phyloP scores from a whole-genome alignment of 2,797 vertebrate species.

The Halcyon smyrnensis region DNA sequence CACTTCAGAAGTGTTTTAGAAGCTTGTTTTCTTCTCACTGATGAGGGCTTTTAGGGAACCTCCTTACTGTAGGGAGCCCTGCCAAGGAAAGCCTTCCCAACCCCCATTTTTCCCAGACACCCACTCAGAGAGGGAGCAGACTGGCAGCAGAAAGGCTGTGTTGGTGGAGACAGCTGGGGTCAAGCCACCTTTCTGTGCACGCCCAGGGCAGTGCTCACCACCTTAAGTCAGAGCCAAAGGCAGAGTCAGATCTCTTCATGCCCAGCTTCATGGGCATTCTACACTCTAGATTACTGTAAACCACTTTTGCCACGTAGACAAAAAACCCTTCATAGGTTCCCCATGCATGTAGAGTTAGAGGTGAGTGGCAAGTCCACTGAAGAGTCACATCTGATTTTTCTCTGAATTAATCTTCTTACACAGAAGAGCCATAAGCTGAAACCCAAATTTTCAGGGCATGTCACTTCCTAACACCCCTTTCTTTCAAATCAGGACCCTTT shows the following conservation, averaged over 20 bases:
- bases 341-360: not conserved
- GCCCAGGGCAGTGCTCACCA: not conserved
- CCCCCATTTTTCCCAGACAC: not conserved
- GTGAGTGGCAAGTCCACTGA: not conserved
- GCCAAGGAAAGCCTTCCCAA: conserved; percentile 39
- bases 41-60: conserved; percentile 44
- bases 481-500: not conserved
- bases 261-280: not conserved
- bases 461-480: not conserved
- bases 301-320: not conserved
- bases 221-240: not conserved
- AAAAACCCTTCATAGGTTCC: not conserved
- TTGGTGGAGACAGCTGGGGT: not conserved
- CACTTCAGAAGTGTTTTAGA: conserved; percentile 16
- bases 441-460: not conserved
- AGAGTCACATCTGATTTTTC: not conserved
- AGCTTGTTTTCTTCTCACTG: conserved; percentile 39
- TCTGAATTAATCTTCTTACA: not conserved
- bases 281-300: accelerated
- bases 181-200: not conserved
- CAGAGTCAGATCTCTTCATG: not conserved
- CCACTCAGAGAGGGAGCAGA: not conserved
- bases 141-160: not conserved
- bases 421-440: not conserved
- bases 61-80: conserved; percentile 9